These are phyloP conservation scores for Xestia ashworthii DNA, from an alignment of 2,888 invertebrate genomes.

Conservation along the genomic window DNA sequence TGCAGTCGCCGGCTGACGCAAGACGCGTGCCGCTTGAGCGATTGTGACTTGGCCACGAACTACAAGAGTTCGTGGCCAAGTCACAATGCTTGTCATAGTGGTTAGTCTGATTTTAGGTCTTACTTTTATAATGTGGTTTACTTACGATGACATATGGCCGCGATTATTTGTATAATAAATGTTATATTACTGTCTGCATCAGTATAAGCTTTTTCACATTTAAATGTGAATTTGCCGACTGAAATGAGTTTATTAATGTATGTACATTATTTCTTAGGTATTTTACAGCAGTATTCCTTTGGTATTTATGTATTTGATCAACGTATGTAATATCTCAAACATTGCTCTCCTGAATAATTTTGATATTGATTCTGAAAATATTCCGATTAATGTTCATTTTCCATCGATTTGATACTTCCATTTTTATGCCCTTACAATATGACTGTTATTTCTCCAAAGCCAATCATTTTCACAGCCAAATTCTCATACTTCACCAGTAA, in stretches of 20 bases:
- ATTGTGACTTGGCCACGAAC: no score
- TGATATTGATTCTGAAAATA: no score
- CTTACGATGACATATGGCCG: not conserved
- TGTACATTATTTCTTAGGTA: no score
- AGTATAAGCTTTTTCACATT: not conserved
- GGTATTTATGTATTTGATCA: not conserved
- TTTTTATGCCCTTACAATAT: not conserved
- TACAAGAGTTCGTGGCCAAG: not conserved
- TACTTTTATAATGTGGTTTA: not conserved
- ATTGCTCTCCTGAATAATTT: not conserved
- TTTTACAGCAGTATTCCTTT: no score
- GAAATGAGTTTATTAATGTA: not conserved
- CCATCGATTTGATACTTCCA: not conserved
- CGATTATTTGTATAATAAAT: not conserved
- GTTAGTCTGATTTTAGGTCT: not conserved
- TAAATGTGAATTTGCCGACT: not conserved
- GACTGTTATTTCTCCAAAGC: not conserved
- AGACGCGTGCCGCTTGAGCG: not conserved
- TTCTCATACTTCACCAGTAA: conserved; percentile 6
- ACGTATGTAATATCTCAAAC: no score
- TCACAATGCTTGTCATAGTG: not conserved
- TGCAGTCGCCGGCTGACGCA: not conserved
- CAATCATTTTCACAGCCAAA: not conserved
- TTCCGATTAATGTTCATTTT: not conserved
- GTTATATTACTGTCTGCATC: not conserved